Conservation (phyloP, 2,797 vertebrate species). For the Rhincodon typus region DNA sequence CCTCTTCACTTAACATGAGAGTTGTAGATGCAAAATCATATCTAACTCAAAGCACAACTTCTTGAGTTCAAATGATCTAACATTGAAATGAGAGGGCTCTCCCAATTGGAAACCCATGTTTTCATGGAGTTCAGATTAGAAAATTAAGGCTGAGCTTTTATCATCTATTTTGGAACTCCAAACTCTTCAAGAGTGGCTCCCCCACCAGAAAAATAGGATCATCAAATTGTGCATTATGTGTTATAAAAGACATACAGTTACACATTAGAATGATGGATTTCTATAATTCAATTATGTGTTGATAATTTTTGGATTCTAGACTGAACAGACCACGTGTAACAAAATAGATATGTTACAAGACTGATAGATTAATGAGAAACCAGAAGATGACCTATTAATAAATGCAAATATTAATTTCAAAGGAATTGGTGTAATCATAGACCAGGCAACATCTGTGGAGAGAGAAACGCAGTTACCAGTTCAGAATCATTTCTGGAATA, state of each 20-base stretch:
- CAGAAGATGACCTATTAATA: background rate
- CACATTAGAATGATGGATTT: background rate
- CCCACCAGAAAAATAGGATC: background rate
- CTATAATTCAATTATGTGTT: background rate
- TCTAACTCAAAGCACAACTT: background rate
- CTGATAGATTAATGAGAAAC: background rate
- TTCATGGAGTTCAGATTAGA: background rate
- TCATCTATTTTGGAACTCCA: background rate
- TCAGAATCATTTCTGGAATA: background rate
- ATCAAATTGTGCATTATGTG: background rate
- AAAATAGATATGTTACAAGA: background rate
- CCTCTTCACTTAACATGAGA: background rate
- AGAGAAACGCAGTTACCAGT: background rate
- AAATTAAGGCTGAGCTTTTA: background rate
- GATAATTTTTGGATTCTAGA: background rate
- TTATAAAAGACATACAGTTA: background rate
- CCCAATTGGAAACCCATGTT: background rate
- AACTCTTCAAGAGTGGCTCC: background rate
- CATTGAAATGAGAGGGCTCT: background rate
- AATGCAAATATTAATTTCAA: background rate
- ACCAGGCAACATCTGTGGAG: background rate
- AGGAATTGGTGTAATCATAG: background rate
- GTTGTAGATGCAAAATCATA: background rate
- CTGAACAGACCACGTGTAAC: background rate
- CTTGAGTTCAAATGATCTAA: background rate